phyloP scores from a whole-genome alignment of 2,888 invertebrate genomes.

The Esperia sulphurella region DNA sequence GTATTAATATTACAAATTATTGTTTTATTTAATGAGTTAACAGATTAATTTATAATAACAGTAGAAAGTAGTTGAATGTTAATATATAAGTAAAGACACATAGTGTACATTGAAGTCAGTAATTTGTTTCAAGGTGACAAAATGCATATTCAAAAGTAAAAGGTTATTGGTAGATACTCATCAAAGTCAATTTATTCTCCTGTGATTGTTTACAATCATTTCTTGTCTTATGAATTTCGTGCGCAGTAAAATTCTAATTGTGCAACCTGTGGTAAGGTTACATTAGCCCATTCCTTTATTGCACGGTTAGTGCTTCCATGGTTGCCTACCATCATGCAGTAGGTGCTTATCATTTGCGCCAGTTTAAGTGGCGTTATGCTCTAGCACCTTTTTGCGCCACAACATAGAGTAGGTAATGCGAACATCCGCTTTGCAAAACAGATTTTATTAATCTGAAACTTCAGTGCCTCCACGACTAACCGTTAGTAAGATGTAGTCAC shows the following conservation, averaged over 20 bases:
- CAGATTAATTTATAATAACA: not conserved
- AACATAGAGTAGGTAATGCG: conserved; percentile 39
- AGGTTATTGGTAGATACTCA: too few species aligned
- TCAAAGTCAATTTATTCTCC: too few species aligned
- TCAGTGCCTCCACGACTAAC: not conserved
- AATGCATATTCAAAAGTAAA: too few species aligned
- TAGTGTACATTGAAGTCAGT: too few species aligned
- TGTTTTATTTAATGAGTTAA: not conserved
- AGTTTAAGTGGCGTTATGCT: conserved; percentile 44
- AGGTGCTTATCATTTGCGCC: conserved; percentile 50
- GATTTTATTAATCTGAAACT: not conserved
- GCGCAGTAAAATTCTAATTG: conserved; percentile 1
- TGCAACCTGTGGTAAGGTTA: not conserved
- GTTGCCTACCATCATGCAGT: conserved; percentile 22
- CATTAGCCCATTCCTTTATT: conserved; percentile 18
- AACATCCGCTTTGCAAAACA: conserved; percentile 52
- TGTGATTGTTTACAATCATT: too few species aligned
- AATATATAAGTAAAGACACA: too few species aligned
- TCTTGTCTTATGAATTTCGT: not conserved
- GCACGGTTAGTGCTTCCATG: conserved; percentile 37
- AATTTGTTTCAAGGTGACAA: too few species aligned
- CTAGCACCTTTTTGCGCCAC: conserved; percentile 60
- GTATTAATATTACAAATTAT: not conserved
- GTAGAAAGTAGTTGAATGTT: too few species aligned
- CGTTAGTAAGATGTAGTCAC: too few species aligned